Evolutionary conservation across 2,888 invertebrate genomes (phyloP), one percentile per base, ranked within the genome.

Genomic region (Erebia palarica): DNA sequence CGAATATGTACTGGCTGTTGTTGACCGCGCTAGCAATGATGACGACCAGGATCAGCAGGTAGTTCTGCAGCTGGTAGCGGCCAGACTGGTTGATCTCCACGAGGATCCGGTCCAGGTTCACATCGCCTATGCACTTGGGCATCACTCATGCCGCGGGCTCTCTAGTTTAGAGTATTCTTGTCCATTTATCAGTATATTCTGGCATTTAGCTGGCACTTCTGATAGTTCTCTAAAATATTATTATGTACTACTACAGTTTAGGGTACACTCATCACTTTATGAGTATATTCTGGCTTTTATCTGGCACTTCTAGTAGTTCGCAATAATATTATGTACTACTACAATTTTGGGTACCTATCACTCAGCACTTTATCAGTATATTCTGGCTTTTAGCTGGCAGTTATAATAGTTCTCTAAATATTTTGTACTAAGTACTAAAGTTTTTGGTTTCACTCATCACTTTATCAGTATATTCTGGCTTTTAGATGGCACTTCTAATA

Each of bases 1-100:
- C 88, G 77, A 94, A 94, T 63, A 94, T 86, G 76, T 92, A 94
- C 77, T 91, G 90, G 42, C 88, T 82, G 68, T 88, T 89, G 78
- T 90, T 90, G 60, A 91, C 80, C 4, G 94, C 92, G 63, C 90
- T 86, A 76, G 91, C 86, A 64, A 93, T 75, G 42, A 94, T 83
- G 7, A 92, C 90, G 44, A 93, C 55, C 61, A 93, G 85, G 63
- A 94, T 87, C 69, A 91, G 81, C 59, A 82, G 78, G 76, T 89
- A 94, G 73, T 86, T 90, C 60, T 82, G 80, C 57, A 86, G 77
- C 83, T 94, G 94, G 79, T 87, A 92, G 68, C 84, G 84, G 14
- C 94, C 93, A 76, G 89, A 89, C 77, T 86, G 84, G 27, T 92
- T 92, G 74, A 92, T 70, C 77, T 91, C 86, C 58, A 68, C 74